A percentile compares a stretch with the other conserved stretches of the same genome.
Conservation (phyloP, 1,140 invertebrate genomes). For the Drosophila equinoxialis region DNA sequence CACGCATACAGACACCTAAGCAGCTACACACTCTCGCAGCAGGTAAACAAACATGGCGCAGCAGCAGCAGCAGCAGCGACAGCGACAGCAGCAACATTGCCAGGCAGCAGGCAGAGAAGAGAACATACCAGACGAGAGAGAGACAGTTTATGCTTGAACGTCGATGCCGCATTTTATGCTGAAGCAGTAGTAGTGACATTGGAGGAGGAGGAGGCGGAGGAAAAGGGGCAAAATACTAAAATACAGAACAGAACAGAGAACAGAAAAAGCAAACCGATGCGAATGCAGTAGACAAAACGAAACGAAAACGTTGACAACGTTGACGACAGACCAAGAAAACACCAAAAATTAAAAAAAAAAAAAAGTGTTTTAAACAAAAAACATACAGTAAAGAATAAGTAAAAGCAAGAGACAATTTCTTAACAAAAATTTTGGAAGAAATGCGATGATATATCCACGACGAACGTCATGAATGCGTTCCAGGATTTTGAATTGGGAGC, state of each 20-base stretch:
- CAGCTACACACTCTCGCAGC: slow-evolving; percentile 42
- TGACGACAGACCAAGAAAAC: slow-evolving; percentile 58
- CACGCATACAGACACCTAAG: slow-evolving; percentile 18
- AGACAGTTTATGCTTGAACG: slow-evolving; percentile 66
- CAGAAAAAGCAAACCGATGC: slow-evolving; percentile 72
- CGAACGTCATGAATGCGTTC: slow-evolving; percentile 74
- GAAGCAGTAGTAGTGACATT: slow-evolving; percentile 24
- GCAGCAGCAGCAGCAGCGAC: not conserved
- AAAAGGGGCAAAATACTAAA: slow-evolving; percentile 56
- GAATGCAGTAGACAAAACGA: slow-evolving; percentile 76
- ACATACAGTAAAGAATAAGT: slow-evolving; percentile 4
- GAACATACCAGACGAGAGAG: slow-evolving; percentile 19
- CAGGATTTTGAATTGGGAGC: slow-evolving; percentile 78
- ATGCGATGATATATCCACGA: slow-evolving; percentile 32
- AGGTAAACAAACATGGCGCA: slow-evolving; percentile 75
- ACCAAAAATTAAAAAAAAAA: slow-evolving; percentile 50
- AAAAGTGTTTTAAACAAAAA: slow-evolving; percentile 34
- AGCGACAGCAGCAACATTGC: slow-evolving; percentile 30
- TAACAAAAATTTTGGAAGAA: slow-evolving; percentile 13
- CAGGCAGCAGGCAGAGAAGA: slow-evolving; percentile 16
- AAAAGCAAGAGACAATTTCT: slow-evolving; percentile 1
- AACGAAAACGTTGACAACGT: slow-evolving; percentile 63
- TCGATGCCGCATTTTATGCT: slow-evolving; percentile 70
- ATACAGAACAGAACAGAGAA: slow-evolving; percentile 42
- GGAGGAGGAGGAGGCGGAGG: slow-evolving; percentile 10